A percentile compares a stretch with the other conserved stretches of the same genome.
Evolutionary conservation across 2,797 vertebrate species (phyloP).

Genomic region (Emys orbicularis): DNA sequence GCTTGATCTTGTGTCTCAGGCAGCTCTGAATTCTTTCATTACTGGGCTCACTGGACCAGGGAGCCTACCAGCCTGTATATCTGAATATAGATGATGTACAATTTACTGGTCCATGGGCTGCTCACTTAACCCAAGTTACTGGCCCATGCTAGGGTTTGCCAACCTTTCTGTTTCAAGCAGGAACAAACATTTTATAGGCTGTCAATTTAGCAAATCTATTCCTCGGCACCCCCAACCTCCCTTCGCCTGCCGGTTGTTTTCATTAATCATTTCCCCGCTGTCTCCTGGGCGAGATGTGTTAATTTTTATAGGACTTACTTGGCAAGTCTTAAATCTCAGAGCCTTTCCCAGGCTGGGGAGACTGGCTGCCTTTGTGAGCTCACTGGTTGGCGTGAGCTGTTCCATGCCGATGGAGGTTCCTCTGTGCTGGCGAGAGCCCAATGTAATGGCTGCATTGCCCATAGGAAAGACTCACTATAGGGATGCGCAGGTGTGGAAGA

Average conservation of each 20-base stretch:
- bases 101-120: constrained; percentile 12
- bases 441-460: not conserved
- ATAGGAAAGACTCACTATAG: not conserved
- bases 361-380: not conserved
- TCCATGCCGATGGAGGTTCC: not conserved
- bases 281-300: not conserved
- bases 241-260: not conserved
- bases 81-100: constrained; percentile 62
- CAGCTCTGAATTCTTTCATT: constrained; percentile 67
- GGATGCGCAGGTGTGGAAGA: not conserved
- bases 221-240: not conserved
- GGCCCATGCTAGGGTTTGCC: constrained; percentile 56
- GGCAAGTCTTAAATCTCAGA: not conserved
- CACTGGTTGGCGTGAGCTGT: not conserved
- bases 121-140: constrained; percentile 70
- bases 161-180: constrained; percentile 62
- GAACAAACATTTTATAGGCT: constrained; percentile 52
- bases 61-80: constrained; percentile 49
- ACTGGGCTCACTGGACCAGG: constrained; percentile 66
- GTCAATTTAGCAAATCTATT: constrained; percentile 48
- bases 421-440: not conserved
- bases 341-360: not conserved
- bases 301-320: constrained; percentile 35
- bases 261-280: constrained; percentile 39
- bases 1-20: constrained; percentile 22